Base-by-base conservation (phyloP, 2,888 invertebrate species). In the Habroteleia sp. region DNA sequence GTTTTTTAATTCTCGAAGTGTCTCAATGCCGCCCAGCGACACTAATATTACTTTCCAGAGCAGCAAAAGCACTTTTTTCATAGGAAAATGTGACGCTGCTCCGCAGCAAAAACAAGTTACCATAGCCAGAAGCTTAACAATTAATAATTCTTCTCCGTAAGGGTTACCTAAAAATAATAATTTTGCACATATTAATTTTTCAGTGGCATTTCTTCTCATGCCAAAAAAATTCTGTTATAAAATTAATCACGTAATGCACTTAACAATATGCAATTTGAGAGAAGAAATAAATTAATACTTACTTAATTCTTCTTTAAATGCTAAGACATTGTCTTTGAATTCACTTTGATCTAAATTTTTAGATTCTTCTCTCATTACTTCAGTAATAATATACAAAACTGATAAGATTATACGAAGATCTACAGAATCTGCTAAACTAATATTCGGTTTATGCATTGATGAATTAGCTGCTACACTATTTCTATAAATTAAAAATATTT, bases 81-180 rank as follows among this genome's bases (percentile, higher is more conserved):
- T 98, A 1, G 99, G 99, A 89, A 97, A 99, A 90, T 99, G 98
- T 10, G 98, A 97, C 3, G 97, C 95, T 16, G 95, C 94, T 0
- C 98, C 98, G 80, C 97, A 96, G 89, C 99, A 99, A 86, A 99
- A 97, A 80, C 95, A 93, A 23, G 97, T 97, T 17, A 99, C 96
- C 98, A 99, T 98, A 77, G 96, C 94, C 68, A 99, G 92, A 52
- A 99, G 90, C 84, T 97, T 96, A 1, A 98, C 94, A 27, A 96
- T 93, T 17, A 98, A 89, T 66, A 97, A 89, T 87, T 97, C 97
- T 82, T 97, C 97, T 16, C 94, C 93, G 52, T 90, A 56, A 41
- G 52, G 60, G 35, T 46, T 41, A 50, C 63, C 69, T 71, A 23
- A 10, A 52, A 27, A 20, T 20, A 20, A 4, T 20, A 20, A 20